Evolutionary conservation across 2,113 vertebrate genomes (phyloP).

Genomic region (Proterorhinus semilunaris): DNA sequence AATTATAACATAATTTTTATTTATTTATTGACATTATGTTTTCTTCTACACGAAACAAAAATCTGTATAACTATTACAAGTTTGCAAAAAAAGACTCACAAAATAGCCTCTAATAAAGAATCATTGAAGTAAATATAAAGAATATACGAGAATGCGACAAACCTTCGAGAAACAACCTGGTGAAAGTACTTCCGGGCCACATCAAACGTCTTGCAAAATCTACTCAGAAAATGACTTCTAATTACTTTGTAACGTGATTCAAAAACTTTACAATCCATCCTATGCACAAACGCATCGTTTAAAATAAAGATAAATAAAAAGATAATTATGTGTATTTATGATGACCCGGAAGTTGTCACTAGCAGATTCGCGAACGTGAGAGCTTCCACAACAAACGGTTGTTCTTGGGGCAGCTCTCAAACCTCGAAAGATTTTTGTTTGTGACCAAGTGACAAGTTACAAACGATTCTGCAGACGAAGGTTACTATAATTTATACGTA

Average conservation of each 20-base stretch:
- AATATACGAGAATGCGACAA: neutral
- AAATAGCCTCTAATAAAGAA: neutral
- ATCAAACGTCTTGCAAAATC: neutral
- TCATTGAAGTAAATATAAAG: slow-evolving; percentile 6
- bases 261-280: too few relatives aligned
- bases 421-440: neutral
- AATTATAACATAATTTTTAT: too few relatives aligned
- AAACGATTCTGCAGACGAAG: neutral
- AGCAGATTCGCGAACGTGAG: slow-evolving; percentile 7
- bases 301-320: neutral
- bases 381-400: neutral
- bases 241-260: too few relatives aligned
- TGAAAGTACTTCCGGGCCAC: slow-evolving; percentile 57
- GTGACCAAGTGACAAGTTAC: neutral
- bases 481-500: neutral
- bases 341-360: slow-evolving; percentile 53
- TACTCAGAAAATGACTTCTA: too few relatives aligned
- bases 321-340: neutral
- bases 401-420: neutral
- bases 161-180: slow-evolving; percentile 30
- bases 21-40: too few relatives aligned
- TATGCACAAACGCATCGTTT: neutral
- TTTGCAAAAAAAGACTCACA: slow-evolving; percentile 9
- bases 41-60: too few relatives aligned
- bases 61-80: too few relatives aligned